Conservation (phyloP, 1,140 invertebrate species). For the Harlomillsia oculata region DNA sequence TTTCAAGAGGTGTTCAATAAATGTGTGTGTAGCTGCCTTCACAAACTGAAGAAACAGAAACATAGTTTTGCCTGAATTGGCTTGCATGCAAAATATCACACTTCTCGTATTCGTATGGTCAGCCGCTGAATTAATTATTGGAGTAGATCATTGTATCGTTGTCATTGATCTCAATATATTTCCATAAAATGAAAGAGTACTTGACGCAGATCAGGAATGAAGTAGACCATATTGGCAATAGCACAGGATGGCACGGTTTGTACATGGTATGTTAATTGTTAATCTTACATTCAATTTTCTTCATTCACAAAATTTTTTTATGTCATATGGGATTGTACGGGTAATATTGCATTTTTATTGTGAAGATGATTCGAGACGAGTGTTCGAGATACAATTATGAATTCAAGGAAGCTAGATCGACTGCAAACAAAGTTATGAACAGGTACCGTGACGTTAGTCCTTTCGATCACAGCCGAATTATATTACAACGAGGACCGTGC, state of each 20-base stretch:
- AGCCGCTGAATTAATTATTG: too few species aligned
- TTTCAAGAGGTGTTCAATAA: too few species aligned
- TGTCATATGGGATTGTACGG: background rate
- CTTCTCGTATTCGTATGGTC: too few species aligned
- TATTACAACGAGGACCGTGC: constrained; percentile 58
- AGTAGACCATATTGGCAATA: constrained; percentile 47
- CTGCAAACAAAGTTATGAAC: constrained; percentile 70
- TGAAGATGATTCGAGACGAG: constrained; percentile 52
- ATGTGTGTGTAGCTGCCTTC: too few species aligned
- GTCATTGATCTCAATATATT: too few species aligned
- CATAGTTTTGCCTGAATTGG: too few species aligned
- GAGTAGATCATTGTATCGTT: too few species aligned
- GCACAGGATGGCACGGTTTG: constrained; percentile 52
- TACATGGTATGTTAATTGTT: constrained; percentile 50
- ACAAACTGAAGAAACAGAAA: too few species aligned
- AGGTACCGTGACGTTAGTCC: constrained; percentile 92
- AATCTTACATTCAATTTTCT: background rate
- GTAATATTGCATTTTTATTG: constrained; percentile 28
- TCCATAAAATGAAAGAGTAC: constrained; percentile 16
- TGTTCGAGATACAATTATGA: constrained; percentile 54
- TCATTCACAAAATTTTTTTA: background rate
- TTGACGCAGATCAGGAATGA: constrained; percentile 12
- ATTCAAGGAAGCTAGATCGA: constrained; percentile 63
- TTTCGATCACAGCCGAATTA: constrained; percentile 83
- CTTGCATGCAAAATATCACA: too few species aligned